Evolutionary conservation across 2,888 invertebrate genomes (phyloP).

Genomic region (Eupsilia transversa): DNA sequence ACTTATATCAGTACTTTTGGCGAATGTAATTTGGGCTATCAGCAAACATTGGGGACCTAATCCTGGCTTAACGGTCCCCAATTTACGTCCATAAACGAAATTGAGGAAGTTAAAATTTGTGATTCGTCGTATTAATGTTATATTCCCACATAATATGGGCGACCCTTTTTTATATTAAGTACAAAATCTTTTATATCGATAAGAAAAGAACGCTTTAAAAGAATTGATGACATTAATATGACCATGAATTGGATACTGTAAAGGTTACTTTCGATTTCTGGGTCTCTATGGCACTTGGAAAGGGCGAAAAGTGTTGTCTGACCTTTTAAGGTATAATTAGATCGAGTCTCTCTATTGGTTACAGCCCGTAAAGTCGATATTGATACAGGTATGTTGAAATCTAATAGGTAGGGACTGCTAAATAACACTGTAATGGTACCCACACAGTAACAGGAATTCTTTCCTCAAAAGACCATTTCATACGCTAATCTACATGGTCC

Average conservation of each 20-base stretch:
- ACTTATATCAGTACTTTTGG: slow-evolving; percentile 31
- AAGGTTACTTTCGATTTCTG: slow-evolving; percentile 41
- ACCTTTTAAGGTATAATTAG: slow-evolving; percentile 31
- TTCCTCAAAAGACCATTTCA: too few species aligned
- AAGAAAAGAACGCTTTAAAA: slow-evolving; percentile 36
- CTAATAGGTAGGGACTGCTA: not conserved
- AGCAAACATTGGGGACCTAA: slow-evolving; percentile 54
- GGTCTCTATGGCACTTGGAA: slow-evolving; percentile 28
- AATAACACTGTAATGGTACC: too few species aligned
- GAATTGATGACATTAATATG: slow-evolving; percentile 49
- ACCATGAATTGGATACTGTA: slow-evolving; percentile 20
- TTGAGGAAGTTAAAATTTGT: slow-evolving; percentile 64
- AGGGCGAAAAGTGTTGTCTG: slow-evolving; percentile 25
- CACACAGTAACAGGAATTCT: too few species aligned
- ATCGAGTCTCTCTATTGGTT: not conserved
- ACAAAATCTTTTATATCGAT: slow-evolving; percentile 30
- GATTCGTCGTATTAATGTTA: slow-evolving; percentile 53
- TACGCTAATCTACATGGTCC: too few species aligned
- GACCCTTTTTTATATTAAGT: slow-evolving; percentile 47
- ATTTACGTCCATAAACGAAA: slow-evolving; percentile 65
- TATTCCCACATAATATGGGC: slow-evolving; percentile 27
- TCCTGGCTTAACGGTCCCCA: slow-evolving; percentile 65
- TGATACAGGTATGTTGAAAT: not conserved
- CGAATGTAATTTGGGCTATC: slow-evolving; percentile 58
- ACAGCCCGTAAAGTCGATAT: not conserved